These are phyloP conservation scores for Halcyon senegalensis DNA, from an alignment of 2,113 vertebrate species.

Conservation along the genomic window DNA sequence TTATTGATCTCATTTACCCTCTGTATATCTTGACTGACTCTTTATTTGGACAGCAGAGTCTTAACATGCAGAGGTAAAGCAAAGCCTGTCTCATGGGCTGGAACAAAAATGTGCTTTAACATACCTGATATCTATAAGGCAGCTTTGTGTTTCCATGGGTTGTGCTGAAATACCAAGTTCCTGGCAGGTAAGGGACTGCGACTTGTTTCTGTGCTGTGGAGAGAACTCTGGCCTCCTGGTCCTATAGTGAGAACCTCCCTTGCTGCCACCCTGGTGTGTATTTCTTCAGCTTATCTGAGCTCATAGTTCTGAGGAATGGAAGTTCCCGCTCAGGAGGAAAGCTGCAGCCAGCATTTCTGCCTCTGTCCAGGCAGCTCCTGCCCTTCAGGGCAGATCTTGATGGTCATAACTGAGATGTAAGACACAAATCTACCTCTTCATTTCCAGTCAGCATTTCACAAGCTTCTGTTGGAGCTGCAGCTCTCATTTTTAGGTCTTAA, in stretches of 20 bases:
- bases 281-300: background rate
- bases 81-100: background rate
- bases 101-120: background rate
- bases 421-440: background rate
- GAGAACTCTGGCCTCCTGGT: background rate
- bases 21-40: slow-evolving; percentile 6
- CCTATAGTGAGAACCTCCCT: background rate
- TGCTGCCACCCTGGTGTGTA: background rate
- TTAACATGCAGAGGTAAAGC: background rate
- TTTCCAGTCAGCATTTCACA: background rate
- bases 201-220: background rate
- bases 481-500: background rate
- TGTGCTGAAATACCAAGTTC: background rate
- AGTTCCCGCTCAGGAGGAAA: background rate
- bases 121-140: background rate
- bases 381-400: background rate
- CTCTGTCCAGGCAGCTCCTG: background rate
- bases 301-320: background rate
- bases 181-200: rapidly evolving
- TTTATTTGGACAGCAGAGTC: slow-evolving; percentile 1
- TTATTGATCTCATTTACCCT: slow-evolving; percentile 33
- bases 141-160: background rate
- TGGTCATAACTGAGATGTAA: background rate
- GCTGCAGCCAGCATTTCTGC: background rate
- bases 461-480: background rate